Base-by-base conservation (phyloP, 2,888 invertebrate genomes). In the Heliconius ismenius region DNA sequence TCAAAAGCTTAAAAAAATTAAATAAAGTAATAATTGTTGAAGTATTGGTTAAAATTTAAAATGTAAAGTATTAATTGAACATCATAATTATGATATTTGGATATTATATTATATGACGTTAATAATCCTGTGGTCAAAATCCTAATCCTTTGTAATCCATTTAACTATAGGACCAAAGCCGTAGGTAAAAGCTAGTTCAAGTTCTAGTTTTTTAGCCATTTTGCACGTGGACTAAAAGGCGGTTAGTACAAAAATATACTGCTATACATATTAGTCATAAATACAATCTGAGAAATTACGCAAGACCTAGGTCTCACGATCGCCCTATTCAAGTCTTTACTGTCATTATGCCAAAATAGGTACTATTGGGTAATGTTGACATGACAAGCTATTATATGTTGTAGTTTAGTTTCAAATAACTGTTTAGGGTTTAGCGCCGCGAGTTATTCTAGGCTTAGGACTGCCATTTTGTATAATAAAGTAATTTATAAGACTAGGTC, bases 361-460 rank as follows among this genome's bases (percentile, higher is more conserved):
- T 62, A 21, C 26, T 26, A 62, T 73, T 73, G 60, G 21, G 60
- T 4, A 73, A 73, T 36, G 36, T 39, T 60, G 64, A 64, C 68
- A 79, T 79, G 79, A 73, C 77, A 75, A 64, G 73, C 60, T 65
- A 75, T 77, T 79, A 73, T 58, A 75, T 43, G 49, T 70, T 75
- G 49, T 54, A 74, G 62, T 70, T 74, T 75, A 77, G 76, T 74
- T 79, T 76, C 64, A 60, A 77, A 69, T 79, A 67, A 39, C 69
- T 70, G 75, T 32, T 67, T 54, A 54, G 28, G 54, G 28, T 77
- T 78, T 76, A 81, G 82, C 82, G 82, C 82, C 82, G 81, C 77
- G 79, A 80, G 81, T 24, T 24, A 84, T 83, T 84, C 83, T 74
- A 76, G 79, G 78, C 79, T 77, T 79, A 81, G 81, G 79, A 79